Conservation (phyloP, 2,797 vertebrate species). For the Rhadinocentrus ornatus region DNA sequence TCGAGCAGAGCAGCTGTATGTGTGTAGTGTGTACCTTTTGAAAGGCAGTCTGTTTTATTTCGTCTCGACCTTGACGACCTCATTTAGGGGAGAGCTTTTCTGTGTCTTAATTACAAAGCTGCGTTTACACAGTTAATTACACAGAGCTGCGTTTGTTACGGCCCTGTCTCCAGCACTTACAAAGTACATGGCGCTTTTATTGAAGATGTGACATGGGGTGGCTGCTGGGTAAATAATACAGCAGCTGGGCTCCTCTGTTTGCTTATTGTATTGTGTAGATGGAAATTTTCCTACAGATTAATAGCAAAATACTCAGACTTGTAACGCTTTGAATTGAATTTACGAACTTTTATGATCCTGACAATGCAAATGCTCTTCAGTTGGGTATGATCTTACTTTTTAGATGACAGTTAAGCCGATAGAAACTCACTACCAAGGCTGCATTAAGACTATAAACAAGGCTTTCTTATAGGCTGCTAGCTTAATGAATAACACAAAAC, state of each 20-base stretch:
- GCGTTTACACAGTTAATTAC: constrained; percentile 83
- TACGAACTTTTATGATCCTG: neutral
- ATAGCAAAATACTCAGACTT: neutral
- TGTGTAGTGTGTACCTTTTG: constrained; percentile 34
- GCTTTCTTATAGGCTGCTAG: neutral
- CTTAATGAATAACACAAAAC: neutral
- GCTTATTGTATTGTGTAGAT: neutral
- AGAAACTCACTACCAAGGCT: neutral
- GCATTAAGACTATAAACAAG: neutral
- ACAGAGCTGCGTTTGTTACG: constrained; percentile 66
- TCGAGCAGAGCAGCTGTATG: constrained; percentile 22
- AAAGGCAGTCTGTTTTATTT: constrained; percentile 69
- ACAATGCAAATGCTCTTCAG: neutral
- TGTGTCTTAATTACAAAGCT: constrained; percentile 82
- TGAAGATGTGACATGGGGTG: constrained; percentile 58
- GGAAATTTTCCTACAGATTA: neutral
- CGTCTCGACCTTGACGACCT: constrained; percentile 75
- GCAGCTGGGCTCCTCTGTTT: constrained; percentile 28
- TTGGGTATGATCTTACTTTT: neutral
- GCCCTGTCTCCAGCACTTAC: constrained; percentile 73
- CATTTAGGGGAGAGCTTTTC: constrained; percentile 76
- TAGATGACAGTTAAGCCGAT: neutral
- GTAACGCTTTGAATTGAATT: neutral
- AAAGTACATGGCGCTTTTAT: constrained; percentile 71
- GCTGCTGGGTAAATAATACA: constrained; percentile 45